A percentile compares a stretch with the other conserved stretches of the same genome.
Conservation (phyloP, 2,797 vertebrate species). For the Lerista edwardsae region DNA sequence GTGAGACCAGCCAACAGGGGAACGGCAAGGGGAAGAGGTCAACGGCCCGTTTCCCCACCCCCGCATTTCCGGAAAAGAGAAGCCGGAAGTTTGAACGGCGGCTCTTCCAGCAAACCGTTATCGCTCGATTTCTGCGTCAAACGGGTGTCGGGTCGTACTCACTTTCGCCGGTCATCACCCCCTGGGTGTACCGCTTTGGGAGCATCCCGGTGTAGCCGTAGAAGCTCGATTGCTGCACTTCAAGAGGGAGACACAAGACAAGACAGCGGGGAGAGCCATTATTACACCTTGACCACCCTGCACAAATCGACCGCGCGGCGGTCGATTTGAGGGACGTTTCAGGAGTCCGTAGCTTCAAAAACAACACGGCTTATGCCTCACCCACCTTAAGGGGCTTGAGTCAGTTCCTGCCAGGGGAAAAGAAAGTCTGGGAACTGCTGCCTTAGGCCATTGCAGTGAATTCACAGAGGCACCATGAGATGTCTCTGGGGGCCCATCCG, state of each 20-base stretch:
- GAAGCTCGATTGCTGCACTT: conserved; percentile 99
- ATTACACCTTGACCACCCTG: conserved; percentile 20
- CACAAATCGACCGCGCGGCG: neutral
- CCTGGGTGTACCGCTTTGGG: conserved; percentile 97
- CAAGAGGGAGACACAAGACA: conserved; percentile 59
- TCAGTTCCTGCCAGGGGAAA: neutral
- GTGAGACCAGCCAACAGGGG: too few relatives aligned
- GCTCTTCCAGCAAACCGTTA: too few relatives aligned
- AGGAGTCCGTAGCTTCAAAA: neutral
- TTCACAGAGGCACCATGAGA: too few relatives aligned
- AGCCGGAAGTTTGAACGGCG: too few relatives aligned
- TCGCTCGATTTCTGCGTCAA: too few relatives aligned
- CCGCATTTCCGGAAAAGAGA: too few relatives aligned
- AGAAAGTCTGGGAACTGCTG: too few relatives aligned
- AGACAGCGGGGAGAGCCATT: conserved; percentile 44
- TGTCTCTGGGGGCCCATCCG: too few relatives aligned
- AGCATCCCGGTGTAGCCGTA: conserved; percentile 99
- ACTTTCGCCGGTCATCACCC: conserved; percentile 99
- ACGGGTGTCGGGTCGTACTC: too few relatives aligned
- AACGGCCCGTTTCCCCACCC: too few relatives aligned
- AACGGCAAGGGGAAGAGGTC: too few relatives aligned
- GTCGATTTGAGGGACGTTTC: neutral
- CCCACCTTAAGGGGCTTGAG: neutral
- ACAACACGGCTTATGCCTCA: neutral
- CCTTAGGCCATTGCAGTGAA: too few relatives aligned